Base-by-base conservation (phyloP, 2,113 vertebrate species). In the Mystacornis crossleyi region DNA sequence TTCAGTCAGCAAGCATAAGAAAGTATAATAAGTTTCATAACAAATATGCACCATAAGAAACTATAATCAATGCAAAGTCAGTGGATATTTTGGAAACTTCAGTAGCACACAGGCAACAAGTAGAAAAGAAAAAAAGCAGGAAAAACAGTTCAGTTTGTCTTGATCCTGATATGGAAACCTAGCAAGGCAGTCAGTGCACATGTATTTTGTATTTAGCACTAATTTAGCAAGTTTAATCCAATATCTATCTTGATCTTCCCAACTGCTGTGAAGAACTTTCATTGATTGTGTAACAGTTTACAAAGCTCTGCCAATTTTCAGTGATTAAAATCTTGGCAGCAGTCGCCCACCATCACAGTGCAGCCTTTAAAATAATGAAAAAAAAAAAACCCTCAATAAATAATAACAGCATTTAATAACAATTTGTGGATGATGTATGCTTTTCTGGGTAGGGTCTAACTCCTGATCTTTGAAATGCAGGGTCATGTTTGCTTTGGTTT, bases 61-160 rank as follows among this genome's bases (percentile, higher is more conserved):
- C 55, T 21, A 42, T 38, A 86, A 86, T 79, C 81, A 74, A 47
- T 87, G 75, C 50, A 93, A 96, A 86, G n/a, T 67, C 45, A 28
- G 80, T 74, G 57, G 75, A 62, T 97, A 95, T 85, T 93, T 94
- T 48, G 36, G 45, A 75, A 87, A 85, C 92, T 58, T 81, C 60
- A 34, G 50, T 36, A 89, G 47, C 89, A 64, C 17, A 79, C 9
- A 67, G 42, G 66, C 34, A 92, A 21, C 51, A 96, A 92, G 53
- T 4, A 84, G 23, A 71, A 90, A 40, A 67, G 13, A 28, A 70
- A 48, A 67, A 86, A 90, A 40, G 14, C 8, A 69, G 21, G 8
- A 90, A n/a, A 43, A 77, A 4, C 54, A 50, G 36, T 14, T 72
- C 69, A 40, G 19, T 89, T 93, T 58, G 16, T 73, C 67, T 60